A percentile compares a stretch with the other conserved stretches of the same genome.
phyloP scores from a whole-genome alignment of 2,888 invertebrate species.

The Nemapogon koenigi region DNA sequence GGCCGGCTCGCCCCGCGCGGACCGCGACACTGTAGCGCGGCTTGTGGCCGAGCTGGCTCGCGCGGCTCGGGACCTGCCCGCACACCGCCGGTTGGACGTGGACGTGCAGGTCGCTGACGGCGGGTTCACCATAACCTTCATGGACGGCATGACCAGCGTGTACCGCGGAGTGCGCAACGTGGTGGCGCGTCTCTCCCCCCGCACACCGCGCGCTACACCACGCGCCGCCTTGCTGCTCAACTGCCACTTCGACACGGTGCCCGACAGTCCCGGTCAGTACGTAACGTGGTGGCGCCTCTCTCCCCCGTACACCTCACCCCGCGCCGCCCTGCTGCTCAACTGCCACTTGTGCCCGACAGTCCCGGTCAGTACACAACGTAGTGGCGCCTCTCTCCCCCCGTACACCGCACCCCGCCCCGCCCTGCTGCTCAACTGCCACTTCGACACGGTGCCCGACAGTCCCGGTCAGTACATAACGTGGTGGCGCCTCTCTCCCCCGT shows the following conservation, averaged over 20 bases:
- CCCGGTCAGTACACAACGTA: slow-evolving; percentile 82
- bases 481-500: no score
- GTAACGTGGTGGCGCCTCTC: not conserved
- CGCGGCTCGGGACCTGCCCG: slow-evolving; percentile 40
- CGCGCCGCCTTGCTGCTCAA: slow-evolving; percentile 79
- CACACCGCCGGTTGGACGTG: slow-evolving; percentile 63
- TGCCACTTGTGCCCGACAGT: slow-evolving; percentile 92
- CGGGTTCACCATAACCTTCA: slow-evolving; percentile 76
- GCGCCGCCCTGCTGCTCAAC: slow-evolving; percentile 79
- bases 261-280: slow-evolving; percentile 79
- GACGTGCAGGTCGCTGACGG: slow-evolving; percentile 77
- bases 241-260: slow-evolving; percentile 91
- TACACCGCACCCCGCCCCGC: slow-evolving; percentile 54
- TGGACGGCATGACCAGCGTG: slow-evolving; percentile 81
- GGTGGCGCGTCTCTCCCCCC: slow-evolving; percentile 59
- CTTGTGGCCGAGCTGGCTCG: slow-evolving; percentile 62
- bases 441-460: slow-evolving; percentile 87
- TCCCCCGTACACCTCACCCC: no score
- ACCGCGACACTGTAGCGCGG: slow-evolving; percentile 20
- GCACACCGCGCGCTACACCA: slow-evolving; percentile 51
- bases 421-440: slow-evolving; percentile 89
- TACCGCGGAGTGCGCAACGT: slow-evolving; percentile 86
- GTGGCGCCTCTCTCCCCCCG: slow-evolving; percentile 62
- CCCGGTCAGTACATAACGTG: no score
- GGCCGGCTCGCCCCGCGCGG: slow-evolving; percentile 46